A percentile compares a stretch with the other conserved stretches of the same genome.
Evolutionary conservation across 1,140 invertebrate species (phyloP).

Genomic region (Periplaneta americana): DNA sequence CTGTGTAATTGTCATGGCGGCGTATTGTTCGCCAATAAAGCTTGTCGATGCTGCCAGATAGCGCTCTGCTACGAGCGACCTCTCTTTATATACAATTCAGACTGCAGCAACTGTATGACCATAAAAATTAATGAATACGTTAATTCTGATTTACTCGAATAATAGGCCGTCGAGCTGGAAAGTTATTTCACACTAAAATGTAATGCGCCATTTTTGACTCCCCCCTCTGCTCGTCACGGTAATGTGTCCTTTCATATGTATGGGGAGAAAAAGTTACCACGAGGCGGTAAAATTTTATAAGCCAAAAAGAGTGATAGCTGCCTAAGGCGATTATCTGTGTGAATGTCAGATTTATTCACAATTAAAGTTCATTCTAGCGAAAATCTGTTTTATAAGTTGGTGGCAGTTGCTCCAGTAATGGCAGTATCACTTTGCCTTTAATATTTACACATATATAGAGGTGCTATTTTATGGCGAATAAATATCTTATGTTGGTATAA

Average conservation of each 20-base stretch:
- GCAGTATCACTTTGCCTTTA: too few relatives aligned
- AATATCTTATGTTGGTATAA: too few relatives aligned
- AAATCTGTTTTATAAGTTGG: too few relatives aligned
- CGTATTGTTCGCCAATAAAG: not conserved
- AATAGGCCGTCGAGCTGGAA: too few relatives aligned
- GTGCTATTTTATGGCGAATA: too few relatives aligned
- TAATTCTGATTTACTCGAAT: not conserved
- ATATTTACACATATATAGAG: too few relatives aligned
- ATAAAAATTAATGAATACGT: not conserved
- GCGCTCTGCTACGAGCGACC: not conserved
- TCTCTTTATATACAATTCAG: not conserved
- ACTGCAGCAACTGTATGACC: not conserved
- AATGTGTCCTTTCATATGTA: not conserved
- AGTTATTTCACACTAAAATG: not conserved
- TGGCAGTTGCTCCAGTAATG: too few relatives aligned
- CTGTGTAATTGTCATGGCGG: not conserved
- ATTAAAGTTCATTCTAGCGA: too few relatives aligned
- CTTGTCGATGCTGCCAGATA: not conserved
- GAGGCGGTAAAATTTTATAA: not conserved
- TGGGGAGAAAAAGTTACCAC: not conserved
- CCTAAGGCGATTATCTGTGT: too few relatives aligned
- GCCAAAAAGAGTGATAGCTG: not conserved
- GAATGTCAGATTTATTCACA: too few relatives aligned
- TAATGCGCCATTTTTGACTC: not conserved
- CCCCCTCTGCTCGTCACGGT: too few relatives aligned